These are phyloP conservation scores for Hyla sarda DNA, from an alignment of 2,113 vertebrate genomes.

Conservation along the genomic window DNA sequence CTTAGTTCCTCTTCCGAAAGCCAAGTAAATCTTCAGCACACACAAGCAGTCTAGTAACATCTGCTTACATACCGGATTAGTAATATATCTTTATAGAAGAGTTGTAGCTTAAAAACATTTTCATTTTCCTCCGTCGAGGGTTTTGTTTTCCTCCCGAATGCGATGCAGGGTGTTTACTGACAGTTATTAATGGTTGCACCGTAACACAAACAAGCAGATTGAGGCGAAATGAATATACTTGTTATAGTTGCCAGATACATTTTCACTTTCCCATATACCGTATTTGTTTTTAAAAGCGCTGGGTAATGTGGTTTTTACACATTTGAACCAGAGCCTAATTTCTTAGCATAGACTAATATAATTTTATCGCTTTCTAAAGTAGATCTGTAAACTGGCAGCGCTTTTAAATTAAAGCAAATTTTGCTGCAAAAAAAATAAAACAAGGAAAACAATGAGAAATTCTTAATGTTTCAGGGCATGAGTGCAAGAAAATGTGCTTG, in stretches of 20 bases:
- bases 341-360: slow-evolving; percentile 39
- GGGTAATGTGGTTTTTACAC: slow-evolving; percentile 48
- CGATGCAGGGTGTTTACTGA: background rate
- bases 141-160: slow-evolving; percentile 9
- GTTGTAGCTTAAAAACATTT: slow-evolving; percentile 27
- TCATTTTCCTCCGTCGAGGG: slow-evolving; percentile 3
- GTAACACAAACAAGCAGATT: slow-evolving; percentile 50
- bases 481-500: background rate
- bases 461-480: background rate
- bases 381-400: slow-evolving; percentile 26
- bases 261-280: slow-evolving; percentile 49
- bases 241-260: slow-evolving; percentile 41
- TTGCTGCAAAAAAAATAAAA: background rate
- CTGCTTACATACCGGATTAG: background rate
- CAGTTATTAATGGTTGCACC: slow-evolving; percentile 36
- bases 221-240: slow-evolving; percentile 24
- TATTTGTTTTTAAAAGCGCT: slow-evolving; percentile 52
- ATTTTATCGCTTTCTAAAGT: slow-evolving; percentile 52
- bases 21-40: background rate
- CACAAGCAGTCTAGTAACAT: slow-evolving; percentile 6
- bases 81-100: slow-evolving; percentile 23
- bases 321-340: slow-evolving; percentile 55
- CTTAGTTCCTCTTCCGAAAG: background rate
- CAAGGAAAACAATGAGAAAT: background rate
- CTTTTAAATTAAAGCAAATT: slow-evolving; percentile 40